Conservation (phyloP, 1,140 invertebrate species). For the Drosophila busckii region DNA sequence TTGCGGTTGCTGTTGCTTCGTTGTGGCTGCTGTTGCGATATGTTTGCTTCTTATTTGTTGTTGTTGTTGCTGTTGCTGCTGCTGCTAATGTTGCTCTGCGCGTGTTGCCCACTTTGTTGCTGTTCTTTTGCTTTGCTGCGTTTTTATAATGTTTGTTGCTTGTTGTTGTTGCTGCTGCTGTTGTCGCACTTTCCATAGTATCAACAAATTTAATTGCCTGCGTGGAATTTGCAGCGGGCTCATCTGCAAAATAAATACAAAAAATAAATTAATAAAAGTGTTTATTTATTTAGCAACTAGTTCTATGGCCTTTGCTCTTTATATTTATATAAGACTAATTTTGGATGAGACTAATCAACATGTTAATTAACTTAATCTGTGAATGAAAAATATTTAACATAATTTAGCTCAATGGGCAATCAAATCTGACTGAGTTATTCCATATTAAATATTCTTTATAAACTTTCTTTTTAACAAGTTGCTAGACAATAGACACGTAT, state of each 20-base stretch:
- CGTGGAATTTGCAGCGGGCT: constrained; percentile 48
- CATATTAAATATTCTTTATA: too few species aligned
- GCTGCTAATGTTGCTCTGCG: constrained; percentile 49
- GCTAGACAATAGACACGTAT: too few species aligned
- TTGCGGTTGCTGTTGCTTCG: constrained; percentile 36
- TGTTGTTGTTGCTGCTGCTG: constrained; percentile 51
- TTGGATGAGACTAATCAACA: too few species aligned
- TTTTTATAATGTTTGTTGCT: too few species aligned
- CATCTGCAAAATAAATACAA: constrained; percentile 48
- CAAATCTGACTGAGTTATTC: too few species aligned
- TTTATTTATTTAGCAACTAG: constrained; percentile 18
- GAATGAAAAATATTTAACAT: too few species aligned
- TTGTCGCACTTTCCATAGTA: constrained; percentile 77
- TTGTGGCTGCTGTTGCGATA: constrained; percentile 48
- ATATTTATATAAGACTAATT: too few species aligned
- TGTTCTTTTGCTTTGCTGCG: constrained; percentile 55
- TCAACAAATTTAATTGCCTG: constrained; percentile 53
- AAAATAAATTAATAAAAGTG: constrained; percentile 5
- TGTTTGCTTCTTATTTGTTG: constrained; percentile 69
- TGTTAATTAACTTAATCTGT: too few species aligned
- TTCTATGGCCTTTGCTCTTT: too few species aligned
- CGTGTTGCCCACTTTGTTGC: constrained; percentile 57
- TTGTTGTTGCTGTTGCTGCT: constrained; percentile 22
- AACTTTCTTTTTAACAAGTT: too few species aligned
- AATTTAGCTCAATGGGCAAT: too few species aligned